phyloP scores from a whole-genome alignment of 1,140 invertebrate genomes.

The Capitella teleta region DNA sequence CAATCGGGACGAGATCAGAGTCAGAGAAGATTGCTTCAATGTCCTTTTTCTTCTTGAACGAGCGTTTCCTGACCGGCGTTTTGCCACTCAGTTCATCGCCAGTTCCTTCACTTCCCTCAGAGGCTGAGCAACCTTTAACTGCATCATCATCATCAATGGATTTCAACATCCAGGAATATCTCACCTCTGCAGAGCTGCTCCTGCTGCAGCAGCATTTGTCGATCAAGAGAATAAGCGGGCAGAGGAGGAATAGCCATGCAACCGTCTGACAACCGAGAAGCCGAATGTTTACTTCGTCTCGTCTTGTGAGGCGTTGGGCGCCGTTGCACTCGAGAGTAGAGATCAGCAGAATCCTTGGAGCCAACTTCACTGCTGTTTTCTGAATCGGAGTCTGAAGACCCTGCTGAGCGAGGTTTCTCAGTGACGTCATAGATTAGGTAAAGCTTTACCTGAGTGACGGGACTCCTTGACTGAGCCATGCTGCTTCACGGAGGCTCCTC shows the following conservation, averaged over 20 bases:
- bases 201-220: background rate
- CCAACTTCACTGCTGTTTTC: constrained; percentile 71
- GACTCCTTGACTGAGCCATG: background rate
- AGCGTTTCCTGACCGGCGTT: constrained; percentile 20
- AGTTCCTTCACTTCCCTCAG: constrained; percentile 47
- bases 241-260: constrained; percentile 66
- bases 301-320: constrained; percentile 61
- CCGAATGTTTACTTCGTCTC: constrained; percentile 61
- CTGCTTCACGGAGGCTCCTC: constrained; percentile 23
- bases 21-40: background rate
- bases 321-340: constrained; percentile 54
- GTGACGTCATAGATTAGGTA: too few species aligned
- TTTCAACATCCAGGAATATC: too few species aligned
- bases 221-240: constrained; percentile 12
- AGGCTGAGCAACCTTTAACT: too few species aligned
- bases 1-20: too few species aligned
- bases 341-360: constrained; percentile 50
- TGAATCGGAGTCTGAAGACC: constrained; percentile 54
- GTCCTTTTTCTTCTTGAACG: constrained; percentile 8
- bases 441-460: too few species aligned
- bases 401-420: too few species aligned
- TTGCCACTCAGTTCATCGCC: constrained; percentile 30
- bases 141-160: too few species aligned
- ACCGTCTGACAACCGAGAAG: constrained; percentile 69
- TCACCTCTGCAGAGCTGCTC: constrained; percentile 47